Base-by-base conservation (phyloP, 2,888 invertebrate genomes). In the Melieria crassipennis region DNA sequence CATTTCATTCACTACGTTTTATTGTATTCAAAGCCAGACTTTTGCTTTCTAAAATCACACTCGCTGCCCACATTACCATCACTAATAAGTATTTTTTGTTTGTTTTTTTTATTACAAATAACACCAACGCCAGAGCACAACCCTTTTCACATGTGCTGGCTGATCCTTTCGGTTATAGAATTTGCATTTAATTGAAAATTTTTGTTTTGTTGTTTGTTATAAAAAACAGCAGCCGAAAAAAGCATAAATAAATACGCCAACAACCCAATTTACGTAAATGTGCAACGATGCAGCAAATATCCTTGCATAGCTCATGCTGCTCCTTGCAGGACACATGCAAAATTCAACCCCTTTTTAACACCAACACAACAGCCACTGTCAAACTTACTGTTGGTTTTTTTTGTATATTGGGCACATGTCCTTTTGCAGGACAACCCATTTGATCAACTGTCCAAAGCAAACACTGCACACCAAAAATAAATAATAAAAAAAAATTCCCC, bases 261-360 rank as follows among this genome's bases (percentile, higher is more conserved):
- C 67, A 67, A 48, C 58, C 58, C 16, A 7, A 5, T 57, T 5
- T 30, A 13, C 45, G 30, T 5, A 67, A 58, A 67, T 48, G 67
- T 58, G 67, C 67, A 67, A 50, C 60, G 30, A 48, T 47, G 58
- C 58, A 58, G 67, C 58, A 67, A 58, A 47, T 67, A 67, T 67
- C 47, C 67, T 48, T 30, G 30, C 42, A 57, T 6, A 57, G 30
- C 30, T 1, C 30, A 30, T 30, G 30, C 30, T 30, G 30, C 30
- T 13, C 57, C 57, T 13, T 57, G 57, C 57, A 5, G 30, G 13
- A 52, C 52, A 52, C 52, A 52, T 52, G 52, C 52, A 52, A 5
- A 13, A 7, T n/a, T 5, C 11, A 61, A 16, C 30, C 30, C 30
- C 30, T 30, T 2, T 30, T 1, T 30, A 30, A 30, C 30, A 30